These are phyloP conservation scores for Lordiphosa clarofinis DNA, from an alignment of 1,140 invertebrate genomes.

Conservation along the genomic window DNA sequence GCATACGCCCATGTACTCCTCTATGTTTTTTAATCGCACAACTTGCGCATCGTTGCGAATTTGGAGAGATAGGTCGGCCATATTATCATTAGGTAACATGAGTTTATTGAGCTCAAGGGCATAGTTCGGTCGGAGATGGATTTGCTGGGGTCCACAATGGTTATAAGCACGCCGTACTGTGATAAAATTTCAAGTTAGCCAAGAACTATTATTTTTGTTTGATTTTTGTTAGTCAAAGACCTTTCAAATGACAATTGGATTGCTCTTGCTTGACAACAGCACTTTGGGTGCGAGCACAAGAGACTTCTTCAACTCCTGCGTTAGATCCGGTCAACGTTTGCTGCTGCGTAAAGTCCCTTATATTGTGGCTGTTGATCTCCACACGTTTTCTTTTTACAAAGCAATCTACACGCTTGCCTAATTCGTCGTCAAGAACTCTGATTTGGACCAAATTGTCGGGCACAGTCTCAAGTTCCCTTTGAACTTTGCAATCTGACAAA, in stretches of 20 bases:
- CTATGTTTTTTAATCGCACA: conserved; percentile 42
- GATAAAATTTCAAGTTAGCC: conserved; percentile 12
- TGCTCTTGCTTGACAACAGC: conserved; percentile 83
- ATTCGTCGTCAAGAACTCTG: conserved; percentile 81
- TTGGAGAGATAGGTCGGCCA: conserved; percentile 9
- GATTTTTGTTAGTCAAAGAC: conserved; percentile 77
- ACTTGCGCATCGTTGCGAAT: conserved; percentile 12
- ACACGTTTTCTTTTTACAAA: conserved; percentile 84
- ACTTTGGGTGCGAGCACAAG: conserved; percentile 86
- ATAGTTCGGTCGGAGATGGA: conserved; percentile 69
- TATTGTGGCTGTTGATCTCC: conserved; percentile 84
- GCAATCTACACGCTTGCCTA: conserved; percentile 82
- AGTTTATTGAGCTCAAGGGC: conserved; percentile 58
- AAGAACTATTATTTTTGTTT: too few relatives aligned
- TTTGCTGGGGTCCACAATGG: conserved; percentile 82
- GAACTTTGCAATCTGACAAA: conserved; percentile 62
- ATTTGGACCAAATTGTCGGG: conserved; percentile 82
- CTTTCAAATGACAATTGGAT: conserved; percentile 86
- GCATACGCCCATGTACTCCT: conserved; percentile 38
- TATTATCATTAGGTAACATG: conserved; percentile 81
- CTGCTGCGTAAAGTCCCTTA: conserved; percentile 83
- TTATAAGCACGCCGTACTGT: conserved; percentile 81
- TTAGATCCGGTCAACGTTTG: neutral
- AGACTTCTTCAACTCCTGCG: conserved; percentile 52
- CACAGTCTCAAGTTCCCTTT: conserved; percentile 64